Evolutionary conservation across 2,113 vertebrate species (phyloP), one percentile per base, ranked within the genome.

Genomic region (Cynoglossus semilaevis): DNA sequence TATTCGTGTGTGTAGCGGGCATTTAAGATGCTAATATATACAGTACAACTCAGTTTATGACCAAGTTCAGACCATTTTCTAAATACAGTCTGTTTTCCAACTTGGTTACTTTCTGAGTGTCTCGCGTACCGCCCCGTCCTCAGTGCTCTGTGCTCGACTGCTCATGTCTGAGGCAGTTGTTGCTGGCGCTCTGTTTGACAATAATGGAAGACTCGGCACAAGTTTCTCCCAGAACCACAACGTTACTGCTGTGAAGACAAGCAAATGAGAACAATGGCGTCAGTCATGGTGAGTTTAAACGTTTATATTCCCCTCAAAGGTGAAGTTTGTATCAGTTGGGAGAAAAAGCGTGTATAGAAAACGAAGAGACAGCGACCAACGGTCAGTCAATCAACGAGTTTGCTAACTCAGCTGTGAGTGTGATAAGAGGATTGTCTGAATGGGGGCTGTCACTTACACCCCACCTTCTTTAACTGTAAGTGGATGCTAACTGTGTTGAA

Each of bases 261-360:
- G n/a, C 1, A 34, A 40, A 44, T 3, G 16, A 16, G 18, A 13
- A 12, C 12, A 12, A 91, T 91, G 90, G 87, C 88, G 17, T 91
- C 88, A 61, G 86, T 90, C 51, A 22, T 89, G 88, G 90, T 91
- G 63, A 86, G 88, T 70, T 2, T 9, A 13, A 5, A 13, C 17
- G 1, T 52, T 45, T 22, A 13, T 9, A 29, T 5, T 2, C n/a
- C 7, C 45, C 15, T 0, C 1, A 3, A 15, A 7, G 1, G 19
- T n/a, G 8, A 48, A 8, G 8, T 15, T 14, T 15, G 12, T 44
- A 13, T n/a, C 1, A 11, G 9, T 11, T 10, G 10, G 14, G 14
- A 41, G 14, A 5, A 41, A 41, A 41, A 17, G 15, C 17, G 44
- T 1, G 4, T 11, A 1, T 17, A 18, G n/a, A n/a, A n/a, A n/a